These are phyloP conservation scores for Rallus crepitans DNA, from an alignment of 2,797 vertebrate genomes.

Conservation along the genomic window DNA sequence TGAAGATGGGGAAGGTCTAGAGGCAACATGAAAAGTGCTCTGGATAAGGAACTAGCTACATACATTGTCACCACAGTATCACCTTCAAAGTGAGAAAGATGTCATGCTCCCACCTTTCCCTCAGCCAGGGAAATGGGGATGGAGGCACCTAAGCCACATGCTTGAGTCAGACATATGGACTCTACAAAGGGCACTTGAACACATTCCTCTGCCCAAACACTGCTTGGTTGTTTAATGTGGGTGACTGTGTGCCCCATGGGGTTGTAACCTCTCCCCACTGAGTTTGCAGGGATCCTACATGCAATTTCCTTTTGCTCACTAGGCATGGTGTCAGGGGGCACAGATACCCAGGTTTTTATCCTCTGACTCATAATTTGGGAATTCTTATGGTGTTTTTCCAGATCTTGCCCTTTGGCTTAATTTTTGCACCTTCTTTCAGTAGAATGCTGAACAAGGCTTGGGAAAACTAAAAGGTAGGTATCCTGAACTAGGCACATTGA, in stretches of 20 bases:
- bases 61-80: too few species aligned
- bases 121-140: not conserved
- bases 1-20: not conserved
- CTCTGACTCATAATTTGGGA: not conserved
- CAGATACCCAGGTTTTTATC: not conserved
- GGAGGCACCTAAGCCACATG: not conserved
- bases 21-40: not conserved
- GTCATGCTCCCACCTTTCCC: rapidly evolving
- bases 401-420: not conserved
- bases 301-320: not conserved
- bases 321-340: not conserved
- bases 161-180: not conserved
- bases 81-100: not conserved
- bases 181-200: not conserved
- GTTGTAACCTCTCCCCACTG: not conserved
- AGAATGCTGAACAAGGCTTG: not conserved
- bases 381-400: not conserved
- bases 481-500: not conserved
- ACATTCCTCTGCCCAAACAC: not conserved
- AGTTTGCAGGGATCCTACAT: not conserved
- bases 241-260: not conserved
- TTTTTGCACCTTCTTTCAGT: not conserved
- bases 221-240: not conserved
- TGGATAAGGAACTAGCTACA: not conserved
- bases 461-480: not conserved